A percentile compares a stretch with the other conserved stretches of the same genome.
Evolutionary conservation across 1,140 invertebrate genomes (phyloP).

Genomic region (Rhizoglyphus robini): DNA sequence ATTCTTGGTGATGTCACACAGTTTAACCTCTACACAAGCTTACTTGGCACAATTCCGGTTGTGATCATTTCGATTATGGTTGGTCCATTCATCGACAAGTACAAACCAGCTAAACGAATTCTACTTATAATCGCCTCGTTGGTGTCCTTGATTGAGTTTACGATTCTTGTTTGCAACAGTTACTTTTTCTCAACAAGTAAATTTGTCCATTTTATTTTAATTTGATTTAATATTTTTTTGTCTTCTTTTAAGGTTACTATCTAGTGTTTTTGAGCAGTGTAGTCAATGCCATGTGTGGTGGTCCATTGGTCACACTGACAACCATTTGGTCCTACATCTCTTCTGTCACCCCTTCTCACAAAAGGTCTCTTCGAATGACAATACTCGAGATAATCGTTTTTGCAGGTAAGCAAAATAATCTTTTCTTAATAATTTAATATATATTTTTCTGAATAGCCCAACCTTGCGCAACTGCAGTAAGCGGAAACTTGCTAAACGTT

Average conservation of each 20-base stretch:
- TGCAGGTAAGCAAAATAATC: too few relatives aligned
- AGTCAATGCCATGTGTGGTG: background rate
- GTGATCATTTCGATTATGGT: background rate
- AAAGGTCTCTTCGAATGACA: constrained; percentile 10
- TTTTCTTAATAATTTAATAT: too few relatives aligned
- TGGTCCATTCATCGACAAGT: constrained; percentile 12
- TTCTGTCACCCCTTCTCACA: background rate
- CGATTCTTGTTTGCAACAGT: too few relatives aligned
- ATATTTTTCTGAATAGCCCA: background rate
- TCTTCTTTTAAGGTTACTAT: background rate
- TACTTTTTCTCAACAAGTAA: too few relatives aligned
- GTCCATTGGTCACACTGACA: background rate
- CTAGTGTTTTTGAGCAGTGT: background rate
- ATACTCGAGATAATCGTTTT: background rate
- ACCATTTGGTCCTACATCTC: constrained; percentile 10
- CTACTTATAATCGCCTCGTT: constrained; percentile 1
- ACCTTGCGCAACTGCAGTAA: constrained; percentile 1
- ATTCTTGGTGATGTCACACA: background rate
- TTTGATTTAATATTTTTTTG: too few relatives aligned
- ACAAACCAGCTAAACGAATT: constrained; percentile 8
- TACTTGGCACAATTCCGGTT: background rate
- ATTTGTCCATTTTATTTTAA: too few relatives aligned
- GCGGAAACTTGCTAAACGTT: constrained; percentile 8
- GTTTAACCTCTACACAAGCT: background rate
- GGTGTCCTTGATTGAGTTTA: too few relatives aligned